phyloP scores from a whole-genome alignment of 2,113 vertebrate species.

The Stigmatopora argus region DNA sequence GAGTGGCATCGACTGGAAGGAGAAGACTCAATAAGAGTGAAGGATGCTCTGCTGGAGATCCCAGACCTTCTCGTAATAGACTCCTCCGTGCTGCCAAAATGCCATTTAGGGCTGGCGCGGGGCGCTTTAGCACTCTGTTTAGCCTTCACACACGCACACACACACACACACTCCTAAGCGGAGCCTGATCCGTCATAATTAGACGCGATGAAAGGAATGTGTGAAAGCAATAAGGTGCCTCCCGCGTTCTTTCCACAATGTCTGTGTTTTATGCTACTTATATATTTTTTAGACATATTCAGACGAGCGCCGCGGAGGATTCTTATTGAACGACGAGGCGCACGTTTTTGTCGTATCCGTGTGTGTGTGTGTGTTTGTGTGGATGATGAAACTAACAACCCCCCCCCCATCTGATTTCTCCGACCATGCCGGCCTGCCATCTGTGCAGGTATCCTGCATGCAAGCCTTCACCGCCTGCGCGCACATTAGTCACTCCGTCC shows the following conservation, averaged over 20 bases:
- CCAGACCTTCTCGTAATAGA: conserved; percentile 1
- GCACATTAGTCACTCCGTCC: background rate
- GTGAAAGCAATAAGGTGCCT: background rate
- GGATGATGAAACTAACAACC: background rate
- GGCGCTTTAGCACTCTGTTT: background rate
- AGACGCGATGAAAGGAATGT: background rate
- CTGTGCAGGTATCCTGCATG: conserved; percentile 1
- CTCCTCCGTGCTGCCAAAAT: background rate
- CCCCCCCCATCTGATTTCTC: background rate
- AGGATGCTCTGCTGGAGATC: background rate
- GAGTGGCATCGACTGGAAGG: background rate
- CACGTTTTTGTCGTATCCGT: background rate
- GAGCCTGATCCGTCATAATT: conserved; percentile 3
- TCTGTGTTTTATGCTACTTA: background rate
- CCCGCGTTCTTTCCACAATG: background rate
- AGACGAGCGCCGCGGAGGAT: background rate
- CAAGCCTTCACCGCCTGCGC: background rate
- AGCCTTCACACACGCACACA: background rate
- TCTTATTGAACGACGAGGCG: background rate
- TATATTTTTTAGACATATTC: background rate
- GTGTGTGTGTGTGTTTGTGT: background rate
- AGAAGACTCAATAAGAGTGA: conserved; percentile 3
- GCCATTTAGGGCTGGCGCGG: background rate
- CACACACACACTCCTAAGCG: background rate
- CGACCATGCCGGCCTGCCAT: background rate